Base-by-base conservation (phyloP, 2,797 vertebrate genomes). In the Melanogrammus aeglefinus region DNA sequence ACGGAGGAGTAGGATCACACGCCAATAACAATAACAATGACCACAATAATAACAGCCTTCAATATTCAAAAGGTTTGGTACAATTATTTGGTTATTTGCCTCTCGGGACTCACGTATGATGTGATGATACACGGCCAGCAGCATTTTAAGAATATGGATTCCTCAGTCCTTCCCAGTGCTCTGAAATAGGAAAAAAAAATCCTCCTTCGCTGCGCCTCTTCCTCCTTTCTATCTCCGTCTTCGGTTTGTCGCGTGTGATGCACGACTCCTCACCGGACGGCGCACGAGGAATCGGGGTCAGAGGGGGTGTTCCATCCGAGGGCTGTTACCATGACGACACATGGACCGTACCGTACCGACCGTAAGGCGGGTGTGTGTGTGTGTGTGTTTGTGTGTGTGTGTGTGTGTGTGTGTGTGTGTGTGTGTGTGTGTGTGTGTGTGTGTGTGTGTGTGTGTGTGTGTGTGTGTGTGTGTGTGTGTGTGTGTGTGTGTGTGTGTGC, bases 251-350 rank as follows among this genome's bases (percentile, higher is more conserved):
- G 57, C 57, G 57, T 63, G 57, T 63, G 57, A n/a, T 63, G 57
- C 57, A 63, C 57, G 57, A 63, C 57, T 63, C 57, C 57, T 63
- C 57, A 63, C 57, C 57, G 57, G 57, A 63, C 57, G 57, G 57
- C 57, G 57, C 57, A 24, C 57, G 57, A 63, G 57, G 57, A 63
- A 63, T 63, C 57, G 21, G 57, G 57, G 57, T 63, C 57, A 63
- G 57, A 63, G 57, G 57, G 57, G 57, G 57, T 63, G 57, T 63
- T 63, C 57, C 57, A 24, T 63, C n/a, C 57, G 57, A 63, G 57
- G 57, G 57, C 71, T 75, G 69, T 87, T 76, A 69, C 82, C 80
- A 85, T 85, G 78, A 78, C 75, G 77, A 78, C 63, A 63, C 57
- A 63, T 24, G 57, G 57, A 63, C 57, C 57, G 57, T 10, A 63